Conservation (phyloP, 2,113 vertebrate genomes). For the Smithornis capensis region DNA sequence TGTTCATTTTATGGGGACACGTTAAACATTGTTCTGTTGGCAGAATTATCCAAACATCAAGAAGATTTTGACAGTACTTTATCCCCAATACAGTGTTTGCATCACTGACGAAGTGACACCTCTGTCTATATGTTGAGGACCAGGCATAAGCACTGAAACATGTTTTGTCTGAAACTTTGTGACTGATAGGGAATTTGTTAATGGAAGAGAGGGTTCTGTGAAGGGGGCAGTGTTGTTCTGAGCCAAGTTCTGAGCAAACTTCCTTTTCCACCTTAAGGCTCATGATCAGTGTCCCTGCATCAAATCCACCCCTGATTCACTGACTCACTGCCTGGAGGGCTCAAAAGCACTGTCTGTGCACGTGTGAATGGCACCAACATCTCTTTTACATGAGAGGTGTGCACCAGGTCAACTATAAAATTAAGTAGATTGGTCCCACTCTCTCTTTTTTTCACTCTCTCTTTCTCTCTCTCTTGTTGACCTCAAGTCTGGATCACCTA, state of each 20-base stretch:
- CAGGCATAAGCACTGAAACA: neutral
- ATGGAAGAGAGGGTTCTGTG: neutral
- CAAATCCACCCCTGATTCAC: too few species aligned
- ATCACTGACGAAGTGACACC: neutral
- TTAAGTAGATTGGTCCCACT: fast-evolving
- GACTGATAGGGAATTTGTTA: neutral
- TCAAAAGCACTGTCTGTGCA: neutral
- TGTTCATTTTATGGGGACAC: fast-evolving
- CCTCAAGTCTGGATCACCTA: neutral
- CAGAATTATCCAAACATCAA: neutral
- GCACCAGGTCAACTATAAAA: neutral
- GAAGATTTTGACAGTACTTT: neutral
- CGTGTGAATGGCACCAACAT: fast-evolving
- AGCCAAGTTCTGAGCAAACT: fast-evolving
- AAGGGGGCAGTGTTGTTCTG: neutral
- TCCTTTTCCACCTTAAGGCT: neutral
- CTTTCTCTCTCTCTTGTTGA: neutral
- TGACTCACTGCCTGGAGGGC: neutral
- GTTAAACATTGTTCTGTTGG: fast-evolving
- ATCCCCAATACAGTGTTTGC: neutral
- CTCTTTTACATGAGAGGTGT: fast-evolving
- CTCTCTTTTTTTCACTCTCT: neutral
- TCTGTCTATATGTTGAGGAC: neutral
- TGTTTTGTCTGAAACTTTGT: neutral
- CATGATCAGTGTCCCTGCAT: neutral